phyloP scores from a whole-genome alignment of 2,888 invertebrate species.

The Drosophila kuntzei region DNA sequence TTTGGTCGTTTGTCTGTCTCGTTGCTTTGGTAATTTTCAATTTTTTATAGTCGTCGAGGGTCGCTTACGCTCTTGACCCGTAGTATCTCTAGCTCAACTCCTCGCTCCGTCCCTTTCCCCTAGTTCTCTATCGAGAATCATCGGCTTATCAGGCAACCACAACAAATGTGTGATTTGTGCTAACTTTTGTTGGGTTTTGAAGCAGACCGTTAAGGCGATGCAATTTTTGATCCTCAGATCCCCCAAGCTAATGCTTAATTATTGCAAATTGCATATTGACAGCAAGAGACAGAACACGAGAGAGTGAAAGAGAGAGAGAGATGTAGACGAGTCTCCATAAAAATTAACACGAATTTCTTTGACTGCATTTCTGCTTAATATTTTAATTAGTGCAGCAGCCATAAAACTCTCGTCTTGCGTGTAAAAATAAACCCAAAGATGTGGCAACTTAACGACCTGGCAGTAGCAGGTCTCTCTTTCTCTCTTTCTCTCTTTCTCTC shows the following conservation, averaged over 20 bases:
- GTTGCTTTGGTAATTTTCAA: slow-evolving; percentile 66
- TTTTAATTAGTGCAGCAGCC: slow-evolving; percentile 63
- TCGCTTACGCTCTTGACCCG: slow-evolving; percentile 71
- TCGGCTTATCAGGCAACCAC: slow-evolving; percentile 37
- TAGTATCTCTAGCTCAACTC: slow-evolving; percentile 26
- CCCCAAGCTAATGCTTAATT: slow-evolving; percentile 73
- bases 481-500: neutral
- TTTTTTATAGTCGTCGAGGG: slow-evolving; percentile 68
- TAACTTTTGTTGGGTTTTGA: slow-evolving; percentile 14
- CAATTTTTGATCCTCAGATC: slow-evolving; percentile 53
- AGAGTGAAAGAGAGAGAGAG: neutral
- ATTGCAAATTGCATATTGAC: slow-evolving; percentile 79
- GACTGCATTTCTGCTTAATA: slow-evolving; percentile 65
- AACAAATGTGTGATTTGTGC: slow-evolving; percentile 39
- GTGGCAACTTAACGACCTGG: slow-evolving; percentile 62
- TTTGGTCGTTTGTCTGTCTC: slow-evolving; percentile 31
- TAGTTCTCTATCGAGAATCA: neutral
- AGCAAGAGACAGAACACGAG: neutral
- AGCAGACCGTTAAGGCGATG: slow-evolving; percentile 15
- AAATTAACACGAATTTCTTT: slow-evolving; percentile 73
- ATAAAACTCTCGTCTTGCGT: slow-evolving; percentile 39
- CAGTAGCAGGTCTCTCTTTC: slow-evolving; percentile 64
- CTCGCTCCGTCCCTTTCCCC: neutral
- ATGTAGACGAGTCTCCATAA: slow-evolving; percentile 44
- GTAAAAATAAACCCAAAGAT: slow-evolving; percentile 49